Percentiles rank a stretch among this genome's conserved stretches.
phyloP scores from a whole-genome alignment of 64 coral and sea anemone species.

The Hydrozoanthus tunicans region DNA sequence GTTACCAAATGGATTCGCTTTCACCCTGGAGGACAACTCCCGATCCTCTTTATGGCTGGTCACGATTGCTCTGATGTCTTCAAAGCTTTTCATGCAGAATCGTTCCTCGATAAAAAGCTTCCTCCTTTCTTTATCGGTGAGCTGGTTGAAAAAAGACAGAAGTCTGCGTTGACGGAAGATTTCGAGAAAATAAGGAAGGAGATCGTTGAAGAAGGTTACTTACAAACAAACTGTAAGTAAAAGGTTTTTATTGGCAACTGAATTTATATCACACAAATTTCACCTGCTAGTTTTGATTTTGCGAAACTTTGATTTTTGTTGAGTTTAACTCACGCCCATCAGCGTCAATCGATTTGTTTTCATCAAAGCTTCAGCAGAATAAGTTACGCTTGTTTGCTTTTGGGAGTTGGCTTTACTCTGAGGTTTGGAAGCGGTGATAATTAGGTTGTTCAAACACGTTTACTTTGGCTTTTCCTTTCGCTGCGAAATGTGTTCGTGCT shows the following conservation, averaged over 20 bases:
- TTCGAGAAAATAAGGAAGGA: slow-evolving; percentile 83
- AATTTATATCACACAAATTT: slow-evolving; percentile 4
- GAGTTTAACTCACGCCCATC: slow-evolving; percentile 32
- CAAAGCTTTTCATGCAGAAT: slow-evolving; percentile 93
- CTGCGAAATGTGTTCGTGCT: neutral
- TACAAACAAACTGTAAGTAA: slow-evolving; percentile 94
- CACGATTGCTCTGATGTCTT: slow-evolving; percentile 93
- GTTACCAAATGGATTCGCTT: slow-evolving; percentile 81
- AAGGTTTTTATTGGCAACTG: slow-evolving; percentile 1
- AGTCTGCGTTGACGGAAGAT: slow-evolving; percentile 71
- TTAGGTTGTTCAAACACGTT: neutral
- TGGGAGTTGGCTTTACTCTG: neutral
- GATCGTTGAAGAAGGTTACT: slow-evolving; percentile 75
- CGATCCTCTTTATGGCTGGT: slow-evolving; percentile 91
- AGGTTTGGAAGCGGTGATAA: neutral
- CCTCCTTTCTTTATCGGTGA: slow-evolving; percentile 91
- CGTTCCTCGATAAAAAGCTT: slow-evolving; percentile 76
- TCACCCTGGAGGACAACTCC: slow-evolving; percentile 95
- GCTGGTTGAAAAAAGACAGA: slow-evolving; percentile 39
- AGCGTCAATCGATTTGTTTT: neutral
- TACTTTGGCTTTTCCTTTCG: neutral
- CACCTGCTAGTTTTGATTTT: slow-evolving; percentile 31
- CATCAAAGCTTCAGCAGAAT: slow-evolving; percentile 9
- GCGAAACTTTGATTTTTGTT: slow-evolving; percentile 43
- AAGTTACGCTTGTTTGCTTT: neutral